A percentile compares a stretch with the other conserved stretches of the same genome.
Conservation (phyloP, 2,888 invertebrate species). For the Campoletis raptor region DNA sequence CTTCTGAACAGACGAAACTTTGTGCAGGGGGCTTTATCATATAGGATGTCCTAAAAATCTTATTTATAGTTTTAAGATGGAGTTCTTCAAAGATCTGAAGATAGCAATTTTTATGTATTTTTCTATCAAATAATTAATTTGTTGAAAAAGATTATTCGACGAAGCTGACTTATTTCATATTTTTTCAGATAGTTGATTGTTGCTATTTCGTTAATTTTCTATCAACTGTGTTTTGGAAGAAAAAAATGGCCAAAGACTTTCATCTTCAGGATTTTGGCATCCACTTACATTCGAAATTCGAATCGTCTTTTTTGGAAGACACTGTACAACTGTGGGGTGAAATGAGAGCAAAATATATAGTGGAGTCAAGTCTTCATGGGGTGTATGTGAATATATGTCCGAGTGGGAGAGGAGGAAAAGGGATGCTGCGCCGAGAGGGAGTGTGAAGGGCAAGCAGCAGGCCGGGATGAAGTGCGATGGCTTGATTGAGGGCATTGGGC, state of each 20-base stretch:
- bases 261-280: background rate
- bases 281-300: background rate
- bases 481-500: conserved; percentile 83
- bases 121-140: no score
- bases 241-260: background rate
- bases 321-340: conserved; percentile 10
- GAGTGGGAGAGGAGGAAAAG: conserved; percentile 64
- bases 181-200: background rate
- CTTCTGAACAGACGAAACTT: conserved; percentile 72
- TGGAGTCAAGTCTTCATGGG: conserved; percentile 37
- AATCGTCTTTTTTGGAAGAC: background rate
- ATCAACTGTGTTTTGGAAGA: background rate
- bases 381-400: conserved; percentile 19
- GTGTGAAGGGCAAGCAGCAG: conserved; percentile 63
- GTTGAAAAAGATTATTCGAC: background rate
- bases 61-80: background rate
- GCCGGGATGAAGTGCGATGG: conserved; percentile 74
- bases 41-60: background rate
- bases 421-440: conserved; percentile 54
- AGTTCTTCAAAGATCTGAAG: background rate
- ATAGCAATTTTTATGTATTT: no score
- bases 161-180: background rate
- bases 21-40: conserved; percentile 48
- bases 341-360: conserved; percentile 56
- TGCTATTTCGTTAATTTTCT: background rate